Evolutionary conservation across 2,113 vertebrate genomes (phyloP), one percentile per base, ranked within the genome.

Genomic region (Leuciscus idus): DNA sequence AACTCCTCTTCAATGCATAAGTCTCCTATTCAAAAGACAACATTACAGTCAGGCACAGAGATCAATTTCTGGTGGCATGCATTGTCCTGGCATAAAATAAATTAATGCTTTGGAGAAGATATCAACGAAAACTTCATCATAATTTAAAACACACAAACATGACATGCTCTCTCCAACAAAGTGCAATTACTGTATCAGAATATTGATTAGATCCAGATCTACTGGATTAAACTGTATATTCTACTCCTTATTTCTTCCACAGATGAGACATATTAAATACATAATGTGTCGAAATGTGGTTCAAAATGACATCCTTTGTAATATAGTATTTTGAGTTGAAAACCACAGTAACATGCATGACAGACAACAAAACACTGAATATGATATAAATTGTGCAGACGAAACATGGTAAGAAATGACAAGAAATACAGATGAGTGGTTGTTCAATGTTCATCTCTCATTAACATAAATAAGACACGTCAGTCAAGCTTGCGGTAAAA

Each of bases 41-140:
- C 66, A 39, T 84, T 30, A 39, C 9, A 59, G 13, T 73, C 64
- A 84, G 81, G 50, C 81, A 84, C 81, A 73, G 81, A 43, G 33
- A 73, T 59, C 11, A 23, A 23, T 68, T 70, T 84, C 68, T 26
- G 33, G 28, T 57, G 33, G 21, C 81, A 83, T 73, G 50, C 21
- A 33, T 52, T 50, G 19, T 55, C 28, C 61, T 82, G 26, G 19
- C 46, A 52, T 13, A 28, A 81, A 66, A 83, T 46, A 46, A 62
- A 81, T 5, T 8, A 72, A 70, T 72, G 55, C 66, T 83, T 83
- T 57, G 64, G 46, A 52, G 48, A 36, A 57, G 28, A 28, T 81
- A 28, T 72, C 26, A 23, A 70, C 28, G 4, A 83, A 57, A 64
- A 64, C 17, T 62, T 64, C 30, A 59, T 59, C 26, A 50, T 17